Conservation (phyloP, 53 echinoderm and acorn worm genomes). For the Holothuria scabra region DNA sequence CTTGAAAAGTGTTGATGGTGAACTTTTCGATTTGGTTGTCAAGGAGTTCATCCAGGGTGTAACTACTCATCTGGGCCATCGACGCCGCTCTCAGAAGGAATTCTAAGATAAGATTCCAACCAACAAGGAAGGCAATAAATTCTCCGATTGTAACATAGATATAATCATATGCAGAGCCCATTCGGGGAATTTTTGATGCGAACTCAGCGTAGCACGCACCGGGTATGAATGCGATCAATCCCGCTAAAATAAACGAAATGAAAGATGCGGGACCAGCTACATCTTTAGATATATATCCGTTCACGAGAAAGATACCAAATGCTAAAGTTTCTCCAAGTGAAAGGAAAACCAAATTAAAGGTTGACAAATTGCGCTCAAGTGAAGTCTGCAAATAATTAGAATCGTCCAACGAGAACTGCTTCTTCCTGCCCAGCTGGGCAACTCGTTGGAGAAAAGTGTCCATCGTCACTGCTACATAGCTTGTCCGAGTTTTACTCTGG, state of each 20-base stretch:
- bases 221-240: conserved; percentile 22
- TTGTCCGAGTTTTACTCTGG: too few relatives aligned
- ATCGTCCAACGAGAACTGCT: not conserved
- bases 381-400: conserved; percentile 13
- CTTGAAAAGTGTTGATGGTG: conserved; percentile 10
- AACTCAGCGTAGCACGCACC: conserved; percentile 74
- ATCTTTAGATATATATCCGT: conserved; percentile 37
- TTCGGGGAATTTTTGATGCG: conserved; percentile 75
- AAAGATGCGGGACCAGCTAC: conserved; percentile 22
- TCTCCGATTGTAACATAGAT: conserved; percentile 79
- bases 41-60: conserved; percentile 4
- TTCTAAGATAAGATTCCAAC: conserved; percentile 87
- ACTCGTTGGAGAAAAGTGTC: not conserved
- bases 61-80: conserved; percentile 73
- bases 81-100: conserved; percentile 73
- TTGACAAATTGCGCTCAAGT: conserved; percentile 15
- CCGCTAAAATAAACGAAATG: conserved; percentile 21
- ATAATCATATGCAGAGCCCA: conserved; percentile 82
- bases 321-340: conserved; percentile 27
- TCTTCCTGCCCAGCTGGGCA: conserved; percentile 24
- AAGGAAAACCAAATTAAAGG: conserved; percentile 25
- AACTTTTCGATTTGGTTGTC: conserved; percentile 9
- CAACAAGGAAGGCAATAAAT: conserved; percentile 76
- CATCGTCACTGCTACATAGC: not conserved
- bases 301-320: conserved; percentile 36